Evolutionary conservation across 2,888 invertebrate genomes (phyloP).

Genomic region (Orthosia cruda): DNA sequence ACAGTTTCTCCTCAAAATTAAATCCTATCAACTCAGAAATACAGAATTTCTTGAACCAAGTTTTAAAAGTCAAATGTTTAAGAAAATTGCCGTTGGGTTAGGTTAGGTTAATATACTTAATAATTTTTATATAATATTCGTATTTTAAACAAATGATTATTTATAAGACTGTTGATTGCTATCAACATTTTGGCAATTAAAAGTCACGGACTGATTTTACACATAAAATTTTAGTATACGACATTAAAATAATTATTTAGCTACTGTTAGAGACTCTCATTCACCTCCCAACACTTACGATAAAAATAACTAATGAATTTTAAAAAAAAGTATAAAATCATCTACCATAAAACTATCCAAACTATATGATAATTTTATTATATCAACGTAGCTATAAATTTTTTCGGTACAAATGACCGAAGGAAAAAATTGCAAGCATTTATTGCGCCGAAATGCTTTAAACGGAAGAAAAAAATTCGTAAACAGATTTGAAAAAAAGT

Average conservation of each 20-base stretch:
- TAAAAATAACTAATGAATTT: conserved; percentile 41
- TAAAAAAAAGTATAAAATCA: conserved; percentile 50
- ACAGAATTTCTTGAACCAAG: not conserved
- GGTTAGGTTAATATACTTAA: not conserved
- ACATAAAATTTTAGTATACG: conserved; percentile 17
- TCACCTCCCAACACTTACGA: conserved; percentile 20
- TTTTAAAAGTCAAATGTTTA: not conserved
- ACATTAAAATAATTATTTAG: conserved; percentile 28
- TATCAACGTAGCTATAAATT: conserved; percentile 48
- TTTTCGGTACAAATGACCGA: conserved; percentile 65
- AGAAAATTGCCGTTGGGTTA: not conserved
- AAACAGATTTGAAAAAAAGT: conserved; percentile 77
- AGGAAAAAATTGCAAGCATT: conserved; percentile 68
- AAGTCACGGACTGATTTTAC: conserved; percentile 32
- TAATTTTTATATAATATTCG: not conserved
- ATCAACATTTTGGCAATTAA: conserved; percentile 15
- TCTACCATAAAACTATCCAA: conserved; percentile 61
- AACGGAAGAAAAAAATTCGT: conserved; percentile 77
- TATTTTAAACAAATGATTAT: conserved; percentile 15
- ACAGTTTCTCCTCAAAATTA: not conserved
- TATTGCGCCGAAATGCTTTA: conserved; percentile 73
- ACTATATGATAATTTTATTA: conserved; percentile 66
- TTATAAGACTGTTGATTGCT: not conserved
- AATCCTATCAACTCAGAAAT: not conserved
- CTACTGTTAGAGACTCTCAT: conserved; percentile 15